These are phyloP conservation scores for Euproctis similis DNA, from an alignment of 2,888 invertebrate genomes.

Conservation along the genomic window DNA sequence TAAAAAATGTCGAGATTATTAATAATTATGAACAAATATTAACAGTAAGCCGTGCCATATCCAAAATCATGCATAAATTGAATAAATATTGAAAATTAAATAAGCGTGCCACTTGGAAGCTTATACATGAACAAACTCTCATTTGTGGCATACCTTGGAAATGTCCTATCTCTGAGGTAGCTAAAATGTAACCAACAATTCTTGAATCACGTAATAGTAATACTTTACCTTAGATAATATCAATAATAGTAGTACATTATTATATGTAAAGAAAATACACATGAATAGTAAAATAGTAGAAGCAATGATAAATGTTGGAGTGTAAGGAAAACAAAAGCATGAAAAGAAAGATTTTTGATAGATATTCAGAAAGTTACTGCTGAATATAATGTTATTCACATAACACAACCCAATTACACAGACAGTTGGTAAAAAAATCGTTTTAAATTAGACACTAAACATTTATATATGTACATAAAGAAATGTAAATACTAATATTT, in stretches of 20 bases:
- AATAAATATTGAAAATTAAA: too few relatives aligned
- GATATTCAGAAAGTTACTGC: background rate
- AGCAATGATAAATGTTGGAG: constrained; percentile 20
- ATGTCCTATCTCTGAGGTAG: constrained; percentile 95
- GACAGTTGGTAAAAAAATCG: too few relatives aligned
- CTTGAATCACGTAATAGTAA: constrained; percentile 17
- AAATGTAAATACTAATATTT: too few relatives aligned
- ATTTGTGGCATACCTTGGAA: constrained; percentile 85
- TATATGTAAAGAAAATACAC: too few relatives aligned
- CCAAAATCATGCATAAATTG: constrained; percentile 52
- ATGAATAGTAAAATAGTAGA: too few relatives aligned
- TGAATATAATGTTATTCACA: too few relatives aligned
- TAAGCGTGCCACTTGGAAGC: constrained; percentile 71
- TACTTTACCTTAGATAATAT: constrained; percentile 5
- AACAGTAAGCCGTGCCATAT: constrained; percentile 59
- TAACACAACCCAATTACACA: too few relatives aligned
- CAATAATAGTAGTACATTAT: constrained; percentile 11
- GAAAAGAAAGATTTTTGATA: constrained; percentile 17
- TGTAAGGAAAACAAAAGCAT: constrained; percentile 21
- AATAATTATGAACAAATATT: constrained; percentile 3
- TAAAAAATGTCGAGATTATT: too few relatives aligned
- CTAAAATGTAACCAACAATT: constrained; percentile 70
- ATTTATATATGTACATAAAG: too few relatives aligned
- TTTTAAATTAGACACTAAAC: too few relatives aligned
- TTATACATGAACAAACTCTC: constrained; percentile 50